Evolutionary conservation across 2,888 invertebrate species (phyloP).

Genomic region (Drosophila emarginata): DNA sequence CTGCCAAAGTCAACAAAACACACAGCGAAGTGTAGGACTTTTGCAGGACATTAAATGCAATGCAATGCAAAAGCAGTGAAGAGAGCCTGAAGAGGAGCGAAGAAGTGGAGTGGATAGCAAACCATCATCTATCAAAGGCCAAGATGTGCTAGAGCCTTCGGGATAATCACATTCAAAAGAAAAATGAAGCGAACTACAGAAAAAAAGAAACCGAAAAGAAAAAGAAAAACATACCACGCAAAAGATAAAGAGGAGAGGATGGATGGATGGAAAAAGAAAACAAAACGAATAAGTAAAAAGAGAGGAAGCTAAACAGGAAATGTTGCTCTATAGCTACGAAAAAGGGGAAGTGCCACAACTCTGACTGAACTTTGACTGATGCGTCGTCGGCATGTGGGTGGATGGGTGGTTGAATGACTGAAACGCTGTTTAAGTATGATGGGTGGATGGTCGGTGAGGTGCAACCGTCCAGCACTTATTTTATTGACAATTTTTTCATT

Average conservation of each 20-base stretch:
- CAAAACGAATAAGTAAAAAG: background rate
- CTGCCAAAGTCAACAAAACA: constrained; percentile 77
- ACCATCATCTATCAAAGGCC: constrained; percentile 66
- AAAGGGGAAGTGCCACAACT: background rate
- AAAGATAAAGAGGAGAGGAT: constrained; percentile 27
- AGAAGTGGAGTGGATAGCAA: constrained; percentile 23
- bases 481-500: constrained; percentile 70
- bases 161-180: constrained; percentile 76
- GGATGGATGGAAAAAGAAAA: background rate
- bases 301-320: constrained; percentile 15
- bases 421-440: background rate
- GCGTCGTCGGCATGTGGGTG: constrained; percentile 11
- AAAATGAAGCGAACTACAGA: constrained; percentile 73
- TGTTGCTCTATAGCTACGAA: background rate
- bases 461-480: constrained; percentile 60
- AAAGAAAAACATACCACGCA: constrained; percentile 52
- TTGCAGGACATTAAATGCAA: constrained; percentile 72
- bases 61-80: constrained; percentile 57
- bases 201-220: constrained; percentile 44
- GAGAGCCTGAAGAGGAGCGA: constrained; percentile 2
- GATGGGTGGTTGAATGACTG: constrained; percentile 4
- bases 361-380: constrained; percentile 8
- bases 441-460: no score
- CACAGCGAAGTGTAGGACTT: constrained; percentile 61
- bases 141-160: constrained; percentile 68